phyloP scores from a whole-genome alignment of 2,113 vertebrate genomes.

The Chionomys nivalis region DNA sequence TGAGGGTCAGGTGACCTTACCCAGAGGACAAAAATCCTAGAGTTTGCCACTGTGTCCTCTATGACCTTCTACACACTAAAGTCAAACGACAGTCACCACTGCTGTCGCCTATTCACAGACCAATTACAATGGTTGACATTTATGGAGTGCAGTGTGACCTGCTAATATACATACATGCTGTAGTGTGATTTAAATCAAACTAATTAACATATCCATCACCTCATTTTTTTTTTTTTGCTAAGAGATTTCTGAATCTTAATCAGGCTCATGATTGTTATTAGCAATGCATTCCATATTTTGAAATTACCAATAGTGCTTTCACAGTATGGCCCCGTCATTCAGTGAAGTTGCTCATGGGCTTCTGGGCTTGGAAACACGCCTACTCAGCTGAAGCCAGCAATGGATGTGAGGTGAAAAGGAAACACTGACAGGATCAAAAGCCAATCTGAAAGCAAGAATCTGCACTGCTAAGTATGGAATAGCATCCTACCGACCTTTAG shows the following conservation, averaged over 20 bases:
- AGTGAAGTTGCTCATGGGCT: neutral
- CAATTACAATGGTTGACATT: neutral
- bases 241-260: neutral
- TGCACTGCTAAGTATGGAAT: neutral
- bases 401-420: rapidly evolving
- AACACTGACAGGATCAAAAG: neutral
- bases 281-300: neutral
- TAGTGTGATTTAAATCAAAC: neutral
- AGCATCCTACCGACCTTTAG: neutral
- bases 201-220: neutral
- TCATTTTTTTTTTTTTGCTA: neutral
- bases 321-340: too few relatives aligned
- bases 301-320: neutral
- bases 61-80: neutral
- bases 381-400: neutral
- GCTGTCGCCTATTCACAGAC: neutral
- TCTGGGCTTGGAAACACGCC: neutral
- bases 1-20: too few relatives aligned
- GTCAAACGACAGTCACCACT: neutral
- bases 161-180: neutral
- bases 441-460: neutral
- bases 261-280: neutral
- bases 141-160: neutral
- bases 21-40: neutral
- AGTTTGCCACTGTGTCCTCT: neutral